Base-by-base conservation (phyloP, 2,113 vertebrate species). In the Andinoacara biseriatus region DNA sequence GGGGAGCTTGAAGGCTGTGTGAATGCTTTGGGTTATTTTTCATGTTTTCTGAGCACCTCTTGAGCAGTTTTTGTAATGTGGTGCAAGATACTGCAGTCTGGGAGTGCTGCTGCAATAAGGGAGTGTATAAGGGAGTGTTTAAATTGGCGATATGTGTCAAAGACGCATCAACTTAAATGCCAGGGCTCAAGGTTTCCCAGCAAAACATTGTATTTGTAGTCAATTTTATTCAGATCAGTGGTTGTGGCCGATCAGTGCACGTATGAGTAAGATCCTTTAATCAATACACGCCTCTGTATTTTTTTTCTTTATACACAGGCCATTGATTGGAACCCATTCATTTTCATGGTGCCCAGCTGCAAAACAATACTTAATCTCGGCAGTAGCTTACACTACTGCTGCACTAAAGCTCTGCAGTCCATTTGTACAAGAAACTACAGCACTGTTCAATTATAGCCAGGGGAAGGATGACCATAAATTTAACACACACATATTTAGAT, bases 301-400 rank as follows among this genome's bases (percentile, higher is more conserved):
- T 24, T 24, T 52, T 80, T 69, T 17, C 29, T 59, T 22, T 14
- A 5, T 46, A 29, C 15, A 58, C 76, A 60, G 1, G 10, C 14
- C 82, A 86, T 87, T 46, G 80, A 90, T 80, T 76, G n/a, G 46
- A 22, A 22, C 7, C 22, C 56, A 82, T 85, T 87, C 13, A 79
- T 82, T 62, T 82, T 52, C 59, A 24, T 56, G 80, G 43, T 59
- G 69, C 29, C 54, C 58, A 79, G 31, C 58, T 43, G 20, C 65
- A 61, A 80, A 77, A 43, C 74, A 74, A 69, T 65, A 52, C 65
- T 60, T 83, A 56, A 83, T 76, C 29, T 31, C 72, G 76, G 65
- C 5, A 60, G 40, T 59, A 35, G 5, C 14, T 69, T n/a, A 80
- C 38, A 43, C 10, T 54, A 13, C 58, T 80, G 35, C 74, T 72